Evolutionary conservation across 2,888 invertebrate genomes (phyloP).

Genomic region (Cerastoderma edule): DNA sequence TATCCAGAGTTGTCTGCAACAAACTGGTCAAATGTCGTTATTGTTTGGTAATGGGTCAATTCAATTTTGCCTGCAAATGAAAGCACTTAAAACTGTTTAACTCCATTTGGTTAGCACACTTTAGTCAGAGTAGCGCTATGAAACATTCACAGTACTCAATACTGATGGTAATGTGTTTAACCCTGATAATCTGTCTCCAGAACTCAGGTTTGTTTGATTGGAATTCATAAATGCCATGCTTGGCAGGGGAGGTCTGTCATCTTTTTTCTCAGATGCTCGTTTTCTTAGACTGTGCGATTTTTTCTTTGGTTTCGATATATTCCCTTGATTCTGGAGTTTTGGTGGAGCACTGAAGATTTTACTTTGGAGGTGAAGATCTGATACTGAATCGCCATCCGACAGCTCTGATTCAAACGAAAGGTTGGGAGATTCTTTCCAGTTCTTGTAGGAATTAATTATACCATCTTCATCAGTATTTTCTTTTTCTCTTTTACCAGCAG

Average conservation of each 20-base stretch:
- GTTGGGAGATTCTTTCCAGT: conserved; percentile 42
- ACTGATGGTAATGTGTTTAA: conserved; percentile 25
- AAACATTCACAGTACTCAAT: conserved; percentile 55
- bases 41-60: no score
- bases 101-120: no score
- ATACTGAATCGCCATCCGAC: conserved; percentile 52
- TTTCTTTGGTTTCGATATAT: conserved; percentile 46
- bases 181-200: not conserved
- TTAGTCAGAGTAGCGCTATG: no score
- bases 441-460: not conserved
- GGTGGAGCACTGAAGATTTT: conserved; percentile 59
- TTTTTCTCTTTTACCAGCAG: conserved; percentile 60
- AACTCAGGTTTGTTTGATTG: not conserved
- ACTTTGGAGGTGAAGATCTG: conserved; percentile 18
- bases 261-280: conserved; percentile 26
- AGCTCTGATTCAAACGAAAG: conserved; percentile 50
- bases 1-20: no score
- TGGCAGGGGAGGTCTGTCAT: conserved; percentile 50
- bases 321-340: conserved; percentile 43
- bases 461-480: conserved; percentile 12
- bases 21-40: no score
- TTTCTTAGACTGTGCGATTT: conserved; percentile 52
- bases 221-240: conserved; percentile 47
- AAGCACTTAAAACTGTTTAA: no score
- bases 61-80: no score